Conservation (phyloP, 2,888 invertebrate species). For the Idaea biselata region DNA sequence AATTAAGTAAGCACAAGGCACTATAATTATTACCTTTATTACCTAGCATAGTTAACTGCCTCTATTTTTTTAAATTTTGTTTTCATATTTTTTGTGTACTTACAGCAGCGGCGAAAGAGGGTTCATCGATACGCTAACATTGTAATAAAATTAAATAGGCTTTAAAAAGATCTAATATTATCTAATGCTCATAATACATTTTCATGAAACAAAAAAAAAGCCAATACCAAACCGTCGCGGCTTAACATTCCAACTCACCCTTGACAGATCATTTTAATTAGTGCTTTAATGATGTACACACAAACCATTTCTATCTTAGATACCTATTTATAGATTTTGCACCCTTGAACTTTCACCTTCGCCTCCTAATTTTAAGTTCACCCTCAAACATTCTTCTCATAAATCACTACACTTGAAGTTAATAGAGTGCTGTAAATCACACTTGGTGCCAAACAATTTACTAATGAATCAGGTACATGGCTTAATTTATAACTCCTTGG, state of each 20-base stretch:
- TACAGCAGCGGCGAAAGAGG: too few relatives aligned
- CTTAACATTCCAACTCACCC: background rate
- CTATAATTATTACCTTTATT: background rate
- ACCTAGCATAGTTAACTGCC: background rate
- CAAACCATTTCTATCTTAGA: background rate
- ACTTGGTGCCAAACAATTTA: background rate
- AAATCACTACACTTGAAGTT: background rate
- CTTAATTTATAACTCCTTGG: constrained; percentile 4
- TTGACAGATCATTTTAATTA: background rate
- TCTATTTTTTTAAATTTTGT: background rate
- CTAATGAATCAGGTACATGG: background rate
- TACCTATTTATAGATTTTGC: background rate
- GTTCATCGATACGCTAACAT: too few relatives aligned
- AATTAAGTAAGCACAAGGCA: background rate
- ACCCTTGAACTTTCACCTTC: background rate
- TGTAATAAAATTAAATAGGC: too few relatives aligned
- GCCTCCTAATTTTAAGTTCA: constrained; percentile 1
- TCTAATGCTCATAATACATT: background rate
- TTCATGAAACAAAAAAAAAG: background rate
- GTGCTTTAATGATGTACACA: background rate
- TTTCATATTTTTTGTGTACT: too few relatives aligned
- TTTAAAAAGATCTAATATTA: too few relatives aligned
- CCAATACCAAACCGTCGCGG: background rate
- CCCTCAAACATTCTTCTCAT: background rate
- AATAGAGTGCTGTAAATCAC: background rate